These are phyloP conservation scores for Hirtodrosophila histrioides DNA, from an alignment of 2,888 invertebrate genomes.

Conservation along the genomic window DNA sequence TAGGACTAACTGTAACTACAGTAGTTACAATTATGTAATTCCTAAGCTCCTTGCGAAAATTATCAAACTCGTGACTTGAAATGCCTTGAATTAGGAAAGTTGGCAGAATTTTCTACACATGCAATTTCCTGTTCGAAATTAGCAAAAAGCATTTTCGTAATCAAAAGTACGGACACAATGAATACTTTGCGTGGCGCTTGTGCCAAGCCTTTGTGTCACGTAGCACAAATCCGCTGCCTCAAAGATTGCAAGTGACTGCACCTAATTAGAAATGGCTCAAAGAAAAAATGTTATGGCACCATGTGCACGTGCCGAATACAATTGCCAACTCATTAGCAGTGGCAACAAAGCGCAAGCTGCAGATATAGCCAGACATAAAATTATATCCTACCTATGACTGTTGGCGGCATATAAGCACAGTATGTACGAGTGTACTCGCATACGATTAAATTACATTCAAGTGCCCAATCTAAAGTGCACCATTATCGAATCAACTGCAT, in stretches of 20 bases:
- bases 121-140: constrained; percentile 42
- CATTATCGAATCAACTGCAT: constrained; percentile 30
- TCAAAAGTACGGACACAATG: constrained; percentile 36
- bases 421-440: not conserved
- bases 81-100: not conserved
- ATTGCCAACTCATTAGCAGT: constrained; percentile 51
- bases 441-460: constrained; percentile 12
- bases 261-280: constrained; percentile 61
- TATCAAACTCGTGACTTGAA: not conserved
- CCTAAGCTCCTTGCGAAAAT: constrained; percentile 3
- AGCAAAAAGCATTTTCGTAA: constrained; percentile 39
- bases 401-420: constrained; percentile 1
- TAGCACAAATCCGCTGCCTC: constrained; percentile 49
- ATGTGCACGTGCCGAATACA: constrained; percentile 57
- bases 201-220: constrained; percentile 60
- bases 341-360: not conserved
- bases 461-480: constrained; percentile 29
- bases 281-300: constrained; percentile 67
- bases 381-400: constrained; percentile 20
- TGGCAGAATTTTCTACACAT: constrained; percentile 14
- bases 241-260: constrained; percentile 67
- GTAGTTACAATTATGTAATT: no score
- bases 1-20: no score
- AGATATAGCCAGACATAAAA: constrained; percentile 9
- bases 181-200: constrained; percentile 17